A percentile compares a stretch with the other conserved stretches of the same genome.
phyloP scores from a whole-genome alignment of 2,113 vertebrate genomes.

The Gobio gobio region DNA sequence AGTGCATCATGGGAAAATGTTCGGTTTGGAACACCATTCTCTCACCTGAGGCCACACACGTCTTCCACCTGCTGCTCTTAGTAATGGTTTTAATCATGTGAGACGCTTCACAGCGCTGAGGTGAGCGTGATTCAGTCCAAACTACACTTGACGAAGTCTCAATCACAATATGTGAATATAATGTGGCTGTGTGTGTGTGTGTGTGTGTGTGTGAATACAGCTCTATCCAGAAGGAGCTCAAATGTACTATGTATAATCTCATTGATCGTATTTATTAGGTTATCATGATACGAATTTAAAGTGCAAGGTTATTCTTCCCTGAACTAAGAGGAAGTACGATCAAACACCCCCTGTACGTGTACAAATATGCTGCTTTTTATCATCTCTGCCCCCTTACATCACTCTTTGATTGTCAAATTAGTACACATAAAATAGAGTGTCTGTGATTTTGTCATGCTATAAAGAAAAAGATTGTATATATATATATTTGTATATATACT shows the following conservation, averaged over 20 bases:
- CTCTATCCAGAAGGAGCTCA: constrained; percentile 9
- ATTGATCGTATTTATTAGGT: constrained; percentile 33
- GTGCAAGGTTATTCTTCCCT: not conserved
- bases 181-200: constrained; percentile 25
- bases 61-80: constrained; percentile 38
- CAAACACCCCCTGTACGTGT: constrained; percentile 20
- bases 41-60: constrained; percentile 18
- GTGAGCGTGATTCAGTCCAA: not conserved
- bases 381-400: constrained; percentile 55
- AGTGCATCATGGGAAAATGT: constrained; percentile 38
- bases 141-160: not conserved
- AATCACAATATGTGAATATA: constrained; percentile 11
- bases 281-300: not conserved
- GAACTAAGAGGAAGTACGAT: constrained; percentile 18
- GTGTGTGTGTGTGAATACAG: constrained; percentile 2
- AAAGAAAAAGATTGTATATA: constrained; percentile 68
- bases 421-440: constrained; percentile 61
- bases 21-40: constrained; percentile 15
- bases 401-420: constrained; percentile 61
- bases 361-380: constrained; percentile 44
- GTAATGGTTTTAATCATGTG: constrained; percentile 35
- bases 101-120: not conserved
- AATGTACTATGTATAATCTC: constrained; percentile 31
- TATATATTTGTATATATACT: constrained; percentile 77
- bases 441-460: constrained; percentile 69